These are phyloP conservation scores for Anser cygnoides DNA, from an alignment of 2,113 vertebrate species.

Conservation along the genomic window DNA sequence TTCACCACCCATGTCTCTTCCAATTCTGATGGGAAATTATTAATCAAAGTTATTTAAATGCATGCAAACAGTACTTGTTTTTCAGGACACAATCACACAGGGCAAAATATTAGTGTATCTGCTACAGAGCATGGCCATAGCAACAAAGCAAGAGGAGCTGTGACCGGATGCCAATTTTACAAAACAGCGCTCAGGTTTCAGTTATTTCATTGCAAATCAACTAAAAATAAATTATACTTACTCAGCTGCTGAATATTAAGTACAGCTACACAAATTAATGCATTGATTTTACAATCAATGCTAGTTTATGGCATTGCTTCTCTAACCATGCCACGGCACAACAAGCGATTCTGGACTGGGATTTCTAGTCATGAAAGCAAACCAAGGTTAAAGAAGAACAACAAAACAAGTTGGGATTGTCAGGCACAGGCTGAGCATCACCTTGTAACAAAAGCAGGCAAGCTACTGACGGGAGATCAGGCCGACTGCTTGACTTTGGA, in stretches of 20 bases:
- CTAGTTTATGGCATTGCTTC: neutral
- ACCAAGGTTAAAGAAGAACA: neutral
- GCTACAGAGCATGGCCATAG: neutral
- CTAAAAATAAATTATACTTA: neutral
- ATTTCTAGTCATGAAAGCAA: neutral
- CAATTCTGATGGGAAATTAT: neutral
- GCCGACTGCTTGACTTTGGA: neutral
- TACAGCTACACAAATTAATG: neutral
- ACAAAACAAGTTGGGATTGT: neutral
- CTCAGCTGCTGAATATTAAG: neutral
- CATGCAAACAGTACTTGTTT: neutral
- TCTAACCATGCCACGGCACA: neutral
- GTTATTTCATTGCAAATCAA: neutral
- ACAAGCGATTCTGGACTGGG: rapidly evolving
- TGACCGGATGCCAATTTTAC: neutral
- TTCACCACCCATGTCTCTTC: neutral
- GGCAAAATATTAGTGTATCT: neutral
- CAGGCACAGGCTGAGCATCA: neutral
- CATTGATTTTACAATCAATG: neutral
- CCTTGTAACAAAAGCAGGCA: rapidly evolving
- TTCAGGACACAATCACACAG: neutral
- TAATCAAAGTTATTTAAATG: neutral
- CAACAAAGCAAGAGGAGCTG: neutral
- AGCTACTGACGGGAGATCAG: neutral
- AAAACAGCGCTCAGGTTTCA: neutral